These are phyloP conservation scores for Anguilla rostrata DNA, from an alignment of 2,113 vertebrate genomes.

Conservation along the genomic window DNA sequence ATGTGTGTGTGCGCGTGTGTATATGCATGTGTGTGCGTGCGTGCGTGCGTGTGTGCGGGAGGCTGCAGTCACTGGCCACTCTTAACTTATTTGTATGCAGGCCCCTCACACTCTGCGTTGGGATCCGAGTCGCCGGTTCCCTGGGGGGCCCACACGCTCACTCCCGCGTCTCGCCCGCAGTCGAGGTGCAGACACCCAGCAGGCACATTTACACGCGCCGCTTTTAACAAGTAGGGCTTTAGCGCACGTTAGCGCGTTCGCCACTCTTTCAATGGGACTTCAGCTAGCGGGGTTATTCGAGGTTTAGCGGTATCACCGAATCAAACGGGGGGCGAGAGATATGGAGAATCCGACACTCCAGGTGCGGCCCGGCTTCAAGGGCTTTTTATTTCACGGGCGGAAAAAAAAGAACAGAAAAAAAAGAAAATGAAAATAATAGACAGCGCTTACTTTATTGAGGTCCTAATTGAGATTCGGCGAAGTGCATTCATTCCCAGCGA, in stretches of 20 bases:
- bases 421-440: background rate
- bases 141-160: too few species aligned
- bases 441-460: conserved; percentile 31
- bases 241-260: background rate
- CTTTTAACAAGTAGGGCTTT: background rate
- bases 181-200: background rate
- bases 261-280: background rate
- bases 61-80: too few species aligned
- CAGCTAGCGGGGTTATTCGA: too few species aligned
- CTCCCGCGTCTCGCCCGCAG: background rate
- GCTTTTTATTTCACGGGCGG: background rate
- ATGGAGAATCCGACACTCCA: background rate
- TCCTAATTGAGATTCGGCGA: conserved; percentile 38
- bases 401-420: background rate
- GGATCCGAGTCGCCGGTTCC: background rate
- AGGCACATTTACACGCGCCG: background rate
- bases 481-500: conserved; percentile 16
- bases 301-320: background rate
- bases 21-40: too few species aligned
- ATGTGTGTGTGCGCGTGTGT: background rate
- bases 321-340: background rate
- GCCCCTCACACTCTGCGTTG: too few species aligned
- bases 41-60: background rate
- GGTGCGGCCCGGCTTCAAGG: background rate
- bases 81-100: too few species aligned